Percentiles rank a stretch among this genome's conserved stretches.
phyloP scores from a whole-genome alignment of 1,140 invertebrate genomes.

The Bactericera cockerelli region DNA sequence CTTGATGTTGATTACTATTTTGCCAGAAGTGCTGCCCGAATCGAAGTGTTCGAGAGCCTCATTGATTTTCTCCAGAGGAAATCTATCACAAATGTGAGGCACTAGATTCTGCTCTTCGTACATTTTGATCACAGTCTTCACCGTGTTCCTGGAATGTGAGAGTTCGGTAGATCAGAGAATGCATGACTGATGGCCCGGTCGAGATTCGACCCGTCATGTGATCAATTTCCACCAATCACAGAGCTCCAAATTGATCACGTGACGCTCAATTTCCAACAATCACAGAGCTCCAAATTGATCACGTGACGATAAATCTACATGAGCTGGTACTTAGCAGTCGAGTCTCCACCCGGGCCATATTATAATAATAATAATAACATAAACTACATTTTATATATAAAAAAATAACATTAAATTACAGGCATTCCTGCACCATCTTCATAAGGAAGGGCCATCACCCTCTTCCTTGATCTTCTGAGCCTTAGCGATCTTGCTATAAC shows the following conservation, averaged over 20 bases:
- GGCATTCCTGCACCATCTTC: no score
- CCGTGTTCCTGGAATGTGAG: conserved; percentile 27
- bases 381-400: no score
- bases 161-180: background rate
- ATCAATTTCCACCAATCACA: no score
- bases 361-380: background rate
- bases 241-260: no score
- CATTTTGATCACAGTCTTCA: conserved; percentile 34
- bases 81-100: conserved; percentile 30
- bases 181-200: background rate
- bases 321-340: no score
- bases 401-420: no score
- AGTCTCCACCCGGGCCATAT: background rate
- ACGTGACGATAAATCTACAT: no score
- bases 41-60: conserved; percentile 30
- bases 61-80: conserved; percentile 30
- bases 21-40: conserved; percentile 30
- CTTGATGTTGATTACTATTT: conserved; percentile 30
- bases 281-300: no score
- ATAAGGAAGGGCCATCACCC: no score
- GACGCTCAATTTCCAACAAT: background rate
- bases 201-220: background rate
- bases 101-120: conserved; percentile 30
- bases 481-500: no score
- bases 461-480: no score